Evolutionary conservation across 2,797 vertebrate genomes (phyloP).

Genomic region (Brachyalestes nurse): DNA sequence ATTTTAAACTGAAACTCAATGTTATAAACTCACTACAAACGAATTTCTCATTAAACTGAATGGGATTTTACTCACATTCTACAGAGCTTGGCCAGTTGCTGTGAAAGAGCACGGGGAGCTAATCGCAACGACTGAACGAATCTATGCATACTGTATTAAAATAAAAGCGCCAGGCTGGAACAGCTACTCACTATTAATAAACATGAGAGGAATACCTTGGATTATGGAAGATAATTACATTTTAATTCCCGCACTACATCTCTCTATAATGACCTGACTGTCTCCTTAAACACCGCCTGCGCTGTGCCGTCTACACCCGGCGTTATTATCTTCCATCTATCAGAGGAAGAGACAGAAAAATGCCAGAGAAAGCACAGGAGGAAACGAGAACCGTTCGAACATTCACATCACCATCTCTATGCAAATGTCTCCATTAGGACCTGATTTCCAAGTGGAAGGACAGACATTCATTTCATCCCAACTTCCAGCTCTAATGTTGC

Average conservation of each 20-base stretch:
- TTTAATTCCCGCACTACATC: constrained; percentile 11
- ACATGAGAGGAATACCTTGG: neutral
- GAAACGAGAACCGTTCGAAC: constrained; percentile 25
- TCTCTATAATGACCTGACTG: constrained; percentile 5
- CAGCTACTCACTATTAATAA: constrained; percentile 1
- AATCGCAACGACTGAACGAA: neutral
- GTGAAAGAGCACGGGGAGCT: neutral
- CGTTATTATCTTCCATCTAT: constrained; percentile 10
- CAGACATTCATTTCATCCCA: constrained; percentile 35
- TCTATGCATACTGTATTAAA: neutral
- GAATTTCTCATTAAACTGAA: too few species aligned
- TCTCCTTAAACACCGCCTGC: constrained; percentile 12
- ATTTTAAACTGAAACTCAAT: too few species aligned
- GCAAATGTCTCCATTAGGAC: constrained; percentile 49
- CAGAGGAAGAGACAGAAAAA: neutral
- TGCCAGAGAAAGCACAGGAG: constrained; percentile 27
- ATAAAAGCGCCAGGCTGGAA: neutral
- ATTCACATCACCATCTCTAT: constrained; percentile 47
- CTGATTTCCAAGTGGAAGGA: constrained; percentile 37
- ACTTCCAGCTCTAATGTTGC: constrained; percentile 24
- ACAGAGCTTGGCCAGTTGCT: neutral
- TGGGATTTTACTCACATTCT: neutral
- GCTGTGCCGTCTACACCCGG: neutral
- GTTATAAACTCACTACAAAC: too few species aligned
- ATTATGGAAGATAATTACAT: neutral